phyloP scores from a whole-genome alignment of 1,140 invertebrate genomes.

The Drosophila lacteicornis region DNA sequence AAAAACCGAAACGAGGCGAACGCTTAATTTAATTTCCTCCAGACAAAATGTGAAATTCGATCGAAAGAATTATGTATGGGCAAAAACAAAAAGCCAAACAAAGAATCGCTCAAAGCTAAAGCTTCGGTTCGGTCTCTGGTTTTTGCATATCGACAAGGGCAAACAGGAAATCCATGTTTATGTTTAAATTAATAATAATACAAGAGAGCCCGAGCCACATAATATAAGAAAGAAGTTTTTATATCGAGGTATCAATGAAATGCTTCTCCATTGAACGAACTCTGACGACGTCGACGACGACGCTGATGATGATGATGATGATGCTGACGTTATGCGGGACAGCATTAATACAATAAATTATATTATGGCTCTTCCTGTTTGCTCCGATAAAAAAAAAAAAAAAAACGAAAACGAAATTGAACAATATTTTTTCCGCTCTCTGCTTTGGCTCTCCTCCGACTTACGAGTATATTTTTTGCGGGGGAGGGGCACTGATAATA shows the following conservation, averaged over 20 bases:
- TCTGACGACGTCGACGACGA: slow-evolving; percentile 20
- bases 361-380: slow-evolving; percentile 83
- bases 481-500: slow-evolving; percentile 66
- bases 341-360: slow-evolving; percentile 84
- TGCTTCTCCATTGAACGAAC: slow-evolving; percentile 42
- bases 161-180: slow-evolving; percentile 83
- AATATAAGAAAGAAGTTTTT: slow-evolving; percentile 29
- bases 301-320: slow-evolving; percentile 23
- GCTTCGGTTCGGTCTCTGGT: not conserved
- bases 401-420: slow-evolving; percentile 54
- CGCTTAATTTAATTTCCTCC: slow-evolving; percentile 81
- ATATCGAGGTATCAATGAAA: slow-evolving; percentile 70
- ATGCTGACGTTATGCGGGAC: slow-evolving; percentile 67
- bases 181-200: slow-evolving; percentile 81
- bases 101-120: slow-evolving; percentile 64
- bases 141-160: slow-evolving; percentile 77
- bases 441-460: slow-evolving; percentile 4
- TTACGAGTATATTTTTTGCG: slow-evolving; percentile 29
- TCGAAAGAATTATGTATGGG: slow-evolving; percentile 69
- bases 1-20: slow-evolving; percentile 50
- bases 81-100: slow-evolving; percentile 38
- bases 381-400: slow-evolving; percentile 61
- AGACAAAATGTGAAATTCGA: slow-evolving; percentile 74
- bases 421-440: slow-evolving; percentile 54
- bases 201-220: slow-evolving; percentile 24